Evolutionary conservation across 2,888 invertebrate species (phyloP), one percentile per base, ranked within the genome.

Genomic region (Thysanoteuthis rhombus): DNA sequence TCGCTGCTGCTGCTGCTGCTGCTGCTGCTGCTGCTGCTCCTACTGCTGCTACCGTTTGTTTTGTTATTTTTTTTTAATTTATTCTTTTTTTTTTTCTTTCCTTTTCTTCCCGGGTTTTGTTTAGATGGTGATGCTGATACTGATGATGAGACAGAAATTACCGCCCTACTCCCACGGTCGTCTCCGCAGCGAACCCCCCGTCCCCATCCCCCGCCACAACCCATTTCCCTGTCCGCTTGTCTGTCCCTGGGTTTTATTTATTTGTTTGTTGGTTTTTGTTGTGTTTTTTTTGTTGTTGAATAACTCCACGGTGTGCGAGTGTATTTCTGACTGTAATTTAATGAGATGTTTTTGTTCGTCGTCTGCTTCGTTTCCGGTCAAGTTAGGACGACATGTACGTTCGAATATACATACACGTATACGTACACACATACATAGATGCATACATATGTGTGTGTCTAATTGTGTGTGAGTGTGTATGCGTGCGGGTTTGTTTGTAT

Each of bases 341-440:
- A 75, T 75, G 75, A 75, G 75, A 36, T 75, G 75, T n/a, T 75
- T 75, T 36, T 12, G 16, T 75, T 75, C 75, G 75, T n/a, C 75
- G 75, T 75, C 75, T 75, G 19, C 75, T n/a, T n/a, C 36, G n/a
- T 75, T 75, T 75, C 75, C 75, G 75, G 75, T 75, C 75, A 75
- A 75, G 75, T 75, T n/a, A 75, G 75, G 75, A 75, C 75, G 75
- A 75, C 75, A 75, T 75, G 75, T 75, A 75, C 75, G 75, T 75
- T 36, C 75, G 75, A 75, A 75, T 75, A n/a, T 25, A 52, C 25
- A 52, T 25, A 22, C 3, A 22, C 25, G 25, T 52, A 52, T 52
- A 52, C 25, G 25, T 52, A 25, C 25, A 25, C 25, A 25, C 25
- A 52, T 52, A 52, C 25, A 52, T 52, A 52, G 12, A 75, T 75